Conservation (phyloP, 2,888 invertebrate genomes). For the Yponomeuta malinellus region DNA sequence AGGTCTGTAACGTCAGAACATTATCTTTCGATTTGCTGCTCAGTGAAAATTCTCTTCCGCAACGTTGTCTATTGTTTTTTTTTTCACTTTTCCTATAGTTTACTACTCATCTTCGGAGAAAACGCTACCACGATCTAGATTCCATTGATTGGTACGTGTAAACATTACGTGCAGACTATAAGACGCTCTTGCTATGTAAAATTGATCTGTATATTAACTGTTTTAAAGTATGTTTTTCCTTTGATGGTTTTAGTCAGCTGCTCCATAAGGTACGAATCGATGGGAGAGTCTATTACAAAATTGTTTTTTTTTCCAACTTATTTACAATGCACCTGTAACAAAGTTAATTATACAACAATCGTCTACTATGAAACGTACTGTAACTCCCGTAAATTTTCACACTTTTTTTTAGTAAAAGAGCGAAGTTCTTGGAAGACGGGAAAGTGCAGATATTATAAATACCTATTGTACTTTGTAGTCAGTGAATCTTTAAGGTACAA, state of each 20-base stretch:
- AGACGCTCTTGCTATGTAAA: neutral
- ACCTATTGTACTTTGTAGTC: neutral
- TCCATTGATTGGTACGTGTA: neutral
- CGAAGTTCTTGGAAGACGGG: neutral
- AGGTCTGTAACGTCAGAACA: neutral
- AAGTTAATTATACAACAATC: too few species aligned
- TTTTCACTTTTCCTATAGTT: neutral
- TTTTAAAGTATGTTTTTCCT: neutral
- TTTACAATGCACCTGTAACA: neutral
- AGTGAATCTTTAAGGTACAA: neutral
- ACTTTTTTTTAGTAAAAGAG: neutral
- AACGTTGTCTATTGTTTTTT: neutral
- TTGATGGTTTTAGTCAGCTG: neutral
- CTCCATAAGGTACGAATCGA: neutral
- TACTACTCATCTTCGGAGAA: neutral
- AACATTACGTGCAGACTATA: neutral
- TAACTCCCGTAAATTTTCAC: neutral
- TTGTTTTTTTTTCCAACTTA: neutral
- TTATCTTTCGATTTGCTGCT: conserved; percentile 8
- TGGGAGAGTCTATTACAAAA: neutral
- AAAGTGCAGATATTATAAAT: neutral
- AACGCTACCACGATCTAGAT: neutral
- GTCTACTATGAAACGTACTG: neutral
- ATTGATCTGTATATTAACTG: neutral
- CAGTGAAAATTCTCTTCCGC: neutral